These are phyloP conservation scores for Diplolepis rosae DNA, from an alignment of 2,888 invertebrate genomes.

Conservation along the genomic window DNA sequence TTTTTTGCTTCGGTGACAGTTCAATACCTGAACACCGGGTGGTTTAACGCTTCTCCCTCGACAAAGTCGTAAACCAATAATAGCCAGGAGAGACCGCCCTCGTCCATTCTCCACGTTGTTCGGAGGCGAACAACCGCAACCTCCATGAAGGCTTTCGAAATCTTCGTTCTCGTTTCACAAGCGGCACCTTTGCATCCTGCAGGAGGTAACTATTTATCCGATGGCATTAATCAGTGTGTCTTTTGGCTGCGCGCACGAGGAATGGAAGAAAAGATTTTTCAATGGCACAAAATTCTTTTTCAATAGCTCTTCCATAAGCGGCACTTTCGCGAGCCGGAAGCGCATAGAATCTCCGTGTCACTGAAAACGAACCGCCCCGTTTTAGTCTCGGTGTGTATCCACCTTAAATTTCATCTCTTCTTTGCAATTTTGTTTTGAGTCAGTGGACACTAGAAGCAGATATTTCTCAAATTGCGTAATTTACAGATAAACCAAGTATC, in stretches of 20 bases:
- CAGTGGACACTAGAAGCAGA: background rate
- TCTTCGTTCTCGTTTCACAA: constrained; percentile 28
- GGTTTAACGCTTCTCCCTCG: constrained; percentile 39
- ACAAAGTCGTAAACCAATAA: constrained; percentile 53
- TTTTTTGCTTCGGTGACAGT: constrained; percentile 18
- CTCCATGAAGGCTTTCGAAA: constrained; percentile 34
- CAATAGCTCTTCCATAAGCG: constrained; percentile 23
- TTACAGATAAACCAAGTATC: too few species aligned
- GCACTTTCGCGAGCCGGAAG: constrained; percentile 31
- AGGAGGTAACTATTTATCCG: constrained; percentile 27
- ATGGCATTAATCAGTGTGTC: constrained; percentile 30
- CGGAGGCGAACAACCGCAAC: constrained; percentile 37
- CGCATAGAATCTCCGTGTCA: constrained; percentile 21
- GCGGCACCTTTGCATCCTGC: constrained; percentile 28
- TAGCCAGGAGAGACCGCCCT: constrained; percentile 36
- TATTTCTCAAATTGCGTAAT: background rate
- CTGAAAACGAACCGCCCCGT: constrained; percentile 16
- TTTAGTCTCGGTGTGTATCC: background rate
- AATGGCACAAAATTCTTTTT: constrained; percentile 37
- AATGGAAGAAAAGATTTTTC: constrained; percentile 31
- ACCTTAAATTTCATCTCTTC: background rate
- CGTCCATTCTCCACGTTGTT: constrained; percentile 31
- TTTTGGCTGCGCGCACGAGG: constrained; percentile 25
- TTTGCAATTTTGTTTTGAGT: background rate
- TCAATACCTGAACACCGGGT: constrained; percentile 35